Base-by-base conservation (phyloP, 2,797 vertebrate species). In the Helarctos malayanus region DNA sequence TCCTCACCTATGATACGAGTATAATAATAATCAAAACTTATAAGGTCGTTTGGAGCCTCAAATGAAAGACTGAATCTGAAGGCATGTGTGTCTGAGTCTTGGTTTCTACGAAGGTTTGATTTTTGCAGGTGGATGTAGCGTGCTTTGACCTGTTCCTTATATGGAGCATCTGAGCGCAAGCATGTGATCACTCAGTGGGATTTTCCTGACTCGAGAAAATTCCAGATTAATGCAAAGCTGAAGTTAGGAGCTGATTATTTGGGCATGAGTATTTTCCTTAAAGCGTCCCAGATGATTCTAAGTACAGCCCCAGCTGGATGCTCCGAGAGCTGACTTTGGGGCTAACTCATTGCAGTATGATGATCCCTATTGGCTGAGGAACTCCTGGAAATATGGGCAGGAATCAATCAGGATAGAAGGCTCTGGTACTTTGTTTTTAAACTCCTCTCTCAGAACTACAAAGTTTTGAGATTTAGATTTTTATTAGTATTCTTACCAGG, bases 391-490 rank as follows among this genome's bases (percentile, higher is more conserved):
- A 78, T 27, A 63, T 0, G 7, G 38, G 68, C 32, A 94, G 59
- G 61, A 94, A 84, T 38, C 49, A 38, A 38, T 7, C 76, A 57
- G 61, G 14, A 57, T 14, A 69, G 57, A 84, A 89, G n/a, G 27
- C 15, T 47, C 27, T 81, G 45, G 52, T 27, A 82, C 5, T 59
- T 63, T 23, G 56, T 79, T 16, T 35, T 13, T 10, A 16, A 73
- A 49, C 27, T 68, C 29, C 32, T 86, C 49, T 85, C 41, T 93
- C 32, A 71, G 68, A 85, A 81, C 69, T 63, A 63, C 13, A 49
- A 16, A 84, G 71, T 63, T 89, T 85, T 63, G 19, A 92, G 91
- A 56, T 93, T 75, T 76, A 85, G 41, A 79, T 56, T 96, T 92
- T 93, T 85, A 38, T 41, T 89, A 56, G 7, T 93, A 18, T 78